phyloP scores from a whole-genome alignment of 2,113 vertebrate species.

The Hydropotes inermis region DNA sequence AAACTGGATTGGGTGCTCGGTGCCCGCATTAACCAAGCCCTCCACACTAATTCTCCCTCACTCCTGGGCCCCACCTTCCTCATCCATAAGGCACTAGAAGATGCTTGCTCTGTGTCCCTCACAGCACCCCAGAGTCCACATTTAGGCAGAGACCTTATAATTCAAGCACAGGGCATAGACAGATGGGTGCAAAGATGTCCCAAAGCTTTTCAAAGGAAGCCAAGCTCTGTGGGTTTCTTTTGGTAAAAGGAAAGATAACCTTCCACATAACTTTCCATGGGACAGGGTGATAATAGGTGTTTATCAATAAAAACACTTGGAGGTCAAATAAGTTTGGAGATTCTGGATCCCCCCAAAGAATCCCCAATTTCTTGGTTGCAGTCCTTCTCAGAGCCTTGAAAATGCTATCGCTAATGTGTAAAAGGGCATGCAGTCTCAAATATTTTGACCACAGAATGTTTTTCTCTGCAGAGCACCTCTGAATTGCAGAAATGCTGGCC shows the following conservation, averaged over 20 bases:
- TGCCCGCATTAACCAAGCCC: neutral
- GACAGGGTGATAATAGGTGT: neutral
- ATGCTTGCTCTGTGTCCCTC: too few species aligned
- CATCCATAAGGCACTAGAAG: neutral
- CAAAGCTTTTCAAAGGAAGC: neutral
- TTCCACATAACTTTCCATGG: neutral
- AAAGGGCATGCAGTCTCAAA: too few species aligned
- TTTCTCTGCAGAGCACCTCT: neutral
- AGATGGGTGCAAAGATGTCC: neutral
- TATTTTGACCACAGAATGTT: neutral
- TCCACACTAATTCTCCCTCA: neutral
- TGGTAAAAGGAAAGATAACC: neutral
- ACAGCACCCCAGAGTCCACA: neutral
- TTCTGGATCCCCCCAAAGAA: neutral
- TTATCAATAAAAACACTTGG: neutral
- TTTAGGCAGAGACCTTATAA: neutral
- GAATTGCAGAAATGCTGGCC: neutral
- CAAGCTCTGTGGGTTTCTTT: neutral
- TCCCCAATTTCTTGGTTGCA: neutral
- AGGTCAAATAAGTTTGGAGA: neutral
- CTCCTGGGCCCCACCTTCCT: neutral
- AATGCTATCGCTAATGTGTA: too few species aligned
- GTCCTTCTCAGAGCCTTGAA: slow-evolving; percentile 1
- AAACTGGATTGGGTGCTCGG: neutral
- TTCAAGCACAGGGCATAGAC: neutral